phyloP scores from a whole-genome alignment of 2,888 invertebrate genomes.

The Tromatobia lineatoria region DNA sequence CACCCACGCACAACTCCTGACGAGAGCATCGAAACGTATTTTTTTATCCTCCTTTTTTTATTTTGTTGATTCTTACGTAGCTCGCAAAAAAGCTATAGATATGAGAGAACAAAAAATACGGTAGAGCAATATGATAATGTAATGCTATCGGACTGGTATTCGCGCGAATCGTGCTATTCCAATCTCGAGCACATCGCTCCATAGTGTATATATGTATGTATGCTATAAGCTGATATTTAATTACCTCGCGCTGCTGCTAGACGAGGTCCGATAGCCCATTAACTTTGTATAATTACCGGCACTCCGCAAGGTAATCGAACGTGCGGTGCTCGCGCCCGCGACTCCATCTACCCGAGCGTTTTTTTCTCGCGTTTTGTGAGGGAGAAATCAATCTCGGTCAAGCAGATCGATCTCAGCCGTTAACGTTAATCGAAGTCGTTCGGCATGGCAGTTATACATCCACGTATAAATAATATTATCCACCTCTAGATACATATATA shows the following conservation, averaged over 20 bases:
- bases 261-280: slow-evolving; percentile 60
- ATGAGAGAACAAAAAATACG: slow-evolving; percentile 6
- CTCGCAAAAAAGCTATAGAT: slow-evolving; percentile 3
- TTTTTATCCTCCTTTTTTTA: not conserved
- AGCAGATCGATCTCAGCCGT: slow-evolving; percentile 64
- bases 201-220: slow-evolving; percentile 1
- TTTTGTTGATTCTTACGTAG: slow-evolving; percentile 2
- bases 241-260: slow-evolving; percentile 60
- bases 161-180: slow-evolving; percentile 42
- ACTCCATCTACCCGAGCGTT: slow-evolving; percentile 39
- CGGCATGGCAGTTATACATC: slow-evolving; percentile 37
- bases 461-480: slow-evolving; percentile 9
- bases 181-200: slow-evolving; percentile 28
- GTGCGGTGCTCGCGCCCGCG: slow-evolving; percentile 32
- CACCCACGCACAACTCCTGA: slow-evolving; percentile 18
- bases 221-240: slow-evolving; percentile 55
- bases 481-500: not conserved
- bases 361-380: slow-evolving; percentile 36
- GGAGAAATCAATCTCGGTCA: slow-evolving; percentile 66
- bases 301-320: slow-evolving; percentile 46
- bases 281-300: slow-evolving; percentile 64
- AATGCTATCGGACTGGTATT: slow-evolving; percentile 48
- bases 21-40: slow-evolving; percentile 1
- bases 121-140: slow-evolving; percentile 57
- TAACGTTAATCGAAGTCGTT: slow-evolving; percentile 65